phyloP scores from a whole-genome alignment of 2,113 vertebrate species.

The Pleuronectes platessa region DNA sequence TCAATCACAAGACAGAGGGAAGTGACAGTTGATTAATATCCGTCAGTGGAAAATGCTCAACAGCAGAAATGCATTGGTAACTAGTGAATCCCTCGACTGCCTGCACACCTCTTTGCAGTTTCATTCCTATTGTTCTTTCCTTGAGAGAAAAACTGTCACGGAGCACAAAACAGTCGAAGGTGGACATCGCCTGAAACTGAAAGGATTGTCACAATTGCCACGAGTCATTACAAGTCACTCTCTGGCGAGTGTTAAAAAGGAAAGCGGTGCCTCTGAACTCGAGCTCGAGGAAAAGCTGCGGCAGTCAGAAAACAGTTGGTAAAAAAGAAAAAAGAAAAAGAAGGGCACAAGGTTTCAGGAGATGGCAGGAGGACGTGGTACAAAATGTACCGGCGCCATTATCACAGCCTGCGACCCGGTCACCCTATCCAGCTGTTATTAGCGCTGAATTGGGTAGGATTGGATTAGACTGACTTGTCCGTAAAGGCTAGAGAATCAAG shows the following conservation, averaged over 20 bases:
- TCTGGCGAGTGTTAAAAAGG: not conserved
- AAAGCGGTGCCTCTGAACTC: slow-evolving; percentile 2
- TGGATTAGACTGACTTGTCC: slow-evolving; percentile 68
- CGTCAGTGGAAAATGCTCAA: slow-evolving; percentile 20
- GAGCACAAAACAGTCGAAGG: slow-evolving; percentile 21
- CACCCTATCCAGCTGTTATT: slow-evolving; percentile 52
- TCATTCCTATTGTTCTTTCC: slow-evolving; percentile 45
- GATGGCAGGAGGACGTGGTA: slow-evolving; percentile 34
- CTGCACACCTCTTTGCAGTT: not conserved
- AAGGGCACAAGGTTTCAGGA: slow-evolving; percentile 45
- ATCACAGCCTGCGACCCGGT: slow-evolving; percentile 30
- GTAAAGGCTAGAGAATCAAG: slow-evolving; percentile 58
- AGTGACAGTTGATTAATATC: slow-evolving; percentile 58
- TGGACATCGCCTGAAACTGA: slow-evolving; percentile 36
- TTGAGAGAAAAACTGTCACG: slow-evolving; percentile 47
- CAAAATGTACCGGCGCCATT: slow-evolving; percentile 48
- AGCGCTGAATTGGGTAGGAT: slow-evolving; percentile 61
- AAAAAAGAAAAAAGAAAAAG: not conserved
- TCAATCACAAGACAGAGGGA: slow-evolving; percentile 35
- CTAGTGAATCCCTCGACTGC: slow-evolving; percentile 5
- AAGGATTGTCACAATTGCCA: slow-evolving; percentile 41
- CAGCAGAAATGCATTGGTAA: slow-evolving; percentile 22
- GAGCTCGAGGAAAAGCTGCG: not conserved
- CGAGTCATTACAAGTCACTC: slow-evolving; percentile 25
- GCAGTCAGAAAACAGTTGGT: slow-evolving; percentile 16